A percentile compares a stretch with the other conserved stretches of the same genome.
These are phyloP conservation scores for Agriopis leucophaearia DNA, from an alignment of 2,888 invertebrate species.

Conservation along the genomic window DNA sequence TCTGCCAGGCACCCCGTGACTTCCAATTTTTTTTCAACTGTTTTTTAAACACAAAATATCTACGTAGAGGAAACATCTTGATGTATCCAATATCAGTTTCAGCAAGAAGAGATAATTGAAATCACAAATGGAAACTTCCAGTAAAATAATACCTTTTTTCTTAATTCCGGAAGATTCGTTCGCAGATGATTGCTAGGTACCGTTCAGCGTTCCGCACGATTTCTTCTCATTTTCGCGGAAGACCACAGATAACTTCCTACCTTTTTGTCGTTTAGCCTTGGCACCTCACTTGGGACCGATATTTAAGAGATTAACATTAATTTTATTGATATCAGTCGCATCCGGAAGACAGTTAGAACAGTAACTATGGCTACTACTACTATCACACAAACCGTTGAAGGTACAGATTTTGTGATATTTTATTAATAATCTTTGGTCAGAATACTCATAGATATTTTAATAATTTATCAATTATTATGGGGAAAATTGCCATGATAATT, in stretches of 20 bases:
- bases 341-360: constrained; percentile 49
- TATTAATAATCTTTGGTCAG: too few relatives aligned
- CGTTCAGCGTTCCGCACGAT: constrained; percentile 64
- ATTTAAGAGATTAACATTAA: constrained; percentile 75
- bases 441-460: too few relatives aligned
- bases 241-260: constrained; percentile 55
- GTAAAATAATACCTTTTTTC: constrained; percentile 19
- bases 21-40: too few relatives aligned
- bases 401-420: constrained; percentile 49
- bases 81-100: neutral
- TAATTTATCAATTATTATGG: too few relatives aligned
- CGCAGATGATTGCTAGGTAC: constrained; percentile 30
- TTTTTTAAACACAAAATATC: neutral
- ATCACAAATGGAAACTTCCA: neutral
- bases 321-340: constrained; percentile 66
- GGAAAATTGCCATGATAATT: too few relatives aligned
- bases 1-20: too few relatives aligned
- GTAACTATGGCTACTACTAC: constrained; percentile 66
- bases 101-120: neutral
- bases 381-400: constrained; percentile 67
- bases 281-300: constrained; percentile 52
- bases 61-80: neutral
- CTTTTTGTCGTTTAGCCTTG: constrained; percentile 58
- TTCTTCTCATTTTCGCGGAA: constrained; percentile 51
- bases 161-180: constrained; percentile 46